phyloP scores from a whole-genome alignment of 1,140 invertebrate genomes.

The Pogonomyrmex barbatus region DNA sequence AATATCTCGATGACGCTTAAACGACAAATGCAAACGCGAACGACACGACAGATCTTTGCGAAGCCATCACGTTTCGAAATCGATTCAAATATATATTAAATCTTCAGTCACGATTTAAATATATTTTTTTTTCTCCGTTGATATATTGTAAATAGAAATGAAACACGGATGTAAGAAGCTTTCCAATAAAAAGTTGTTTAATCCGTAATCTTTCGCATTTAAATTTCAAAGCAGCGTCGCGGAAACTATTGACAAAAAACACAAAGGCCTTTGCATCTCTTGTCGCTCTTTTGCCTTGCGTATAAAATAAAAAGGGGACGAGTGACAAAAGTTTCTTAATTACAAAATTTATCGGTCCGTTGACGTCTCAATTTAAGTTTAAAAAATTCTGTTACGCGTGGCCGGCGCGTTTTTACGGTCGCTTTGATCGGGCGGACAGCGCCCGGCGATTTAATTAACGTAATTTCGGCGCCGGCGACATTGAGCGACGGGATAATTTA shows the following conservation, averaged over 20 bases:
- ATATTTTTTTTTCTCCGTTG: not conserved
- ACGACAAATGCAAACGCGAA: not conserved
- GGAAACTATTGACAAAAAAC: not conserved
- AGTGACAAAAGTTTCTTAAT: not conserved
- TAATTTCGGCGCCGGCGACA: conserved; percentile 31
- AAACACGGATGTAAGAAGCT: not conserved
- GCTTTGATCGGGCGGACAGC: not conserved
- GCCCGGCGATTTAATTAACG: conserved; percentile 35
- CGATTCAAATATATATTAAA: not conserved
- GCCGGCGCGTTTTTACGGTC: conserved; percentile 16
- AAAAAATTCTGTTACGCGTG: not conserved
- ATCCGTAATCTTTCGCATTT: not conserved
- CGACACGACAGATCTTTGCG: not conserved
- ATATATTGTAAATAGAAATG: not conserved
- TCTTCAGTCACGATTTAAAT: not conserved
- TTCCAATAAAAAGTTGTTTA: not conserved
- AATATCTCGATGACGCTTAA: conserved; percentile 32
- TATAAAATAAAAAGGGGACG: not conserved
- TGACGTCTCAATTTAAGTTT: not conserved
- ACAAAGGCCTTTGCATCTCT: not conserved
- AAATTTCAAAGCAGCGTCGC: not conserved
- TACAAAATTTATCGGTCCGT: conserved; percentile 8
- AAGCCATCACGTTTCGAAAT: not conserved
- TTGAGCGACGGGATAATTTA: conserved; percentile 29
- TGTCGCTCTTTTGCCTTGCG: not conserved